phyloP scores from a whole-genome alignment of 2,797 vertebrate genomes.

The Columba guinea region DNA sequence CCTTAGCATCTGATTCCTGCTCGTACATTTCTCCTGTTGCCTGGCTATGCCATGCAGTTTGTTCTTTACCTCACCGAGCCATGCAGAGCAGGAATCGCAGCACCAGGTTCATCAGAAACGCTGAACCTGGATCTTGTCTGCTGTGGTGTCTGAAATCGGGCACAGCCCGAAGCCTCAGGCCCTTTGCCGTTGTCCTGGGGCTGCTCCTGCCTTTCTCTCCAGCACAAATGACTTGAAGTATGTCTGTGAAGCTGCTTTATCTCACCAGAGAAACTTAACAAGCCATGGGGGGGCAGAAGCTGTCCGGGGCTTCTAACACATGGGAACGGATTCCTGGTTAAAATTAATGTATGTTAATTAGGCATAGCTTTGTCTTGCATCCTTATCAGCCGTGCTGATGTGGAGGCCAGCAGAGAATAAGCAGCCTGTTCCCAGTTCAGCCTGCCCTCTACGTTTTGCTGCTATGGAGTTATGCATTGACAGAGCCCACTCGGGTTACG shows the following conservation, averaged over 20 bases:
- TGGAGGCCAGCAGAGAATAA: not conserved
- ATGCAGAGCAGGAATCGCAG: not conserved
- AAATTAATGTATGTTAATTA: slow-evolving; percentile 5
- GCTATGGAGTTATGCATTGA: not conserved
- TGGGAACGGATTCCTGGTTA: not conserved
- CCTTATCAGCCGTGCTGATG: not conserved
- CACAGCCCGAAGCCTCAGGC: not conserved
- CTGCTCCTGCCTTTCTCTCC: not conserved
- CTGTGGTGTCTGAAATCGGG: not conserved
- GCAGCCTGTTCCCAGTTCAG: not conserved
- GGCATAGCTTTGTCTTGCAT: not conserved
- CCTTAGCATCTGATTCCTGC: not conserved
- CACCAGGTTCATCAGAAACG: not conserved
- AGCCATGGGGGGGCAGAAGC: not conserved
- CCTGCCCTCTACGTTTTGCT: not conserved
- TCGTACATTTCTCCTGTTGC: not conserved
- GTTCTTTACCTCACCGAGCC: not conserved
- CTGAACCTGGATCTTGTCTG: not conserved
- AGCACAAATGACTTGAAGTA: not conserved
- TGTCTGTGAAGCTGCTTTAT: not conserved
- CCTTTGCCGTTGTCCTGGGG: not conserved
- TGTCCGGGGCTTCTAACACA: not conserved
- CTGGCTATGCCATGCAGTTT: not conserved
- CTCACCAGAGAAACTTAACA: not conserved
- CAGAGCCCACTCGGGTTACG: not conserved